These are phyloP conservation scores for Sturnus vulgaris DNA, from an alignment of 2,113 vertebrate genomes.

Conservation along the genomic window DNA sequence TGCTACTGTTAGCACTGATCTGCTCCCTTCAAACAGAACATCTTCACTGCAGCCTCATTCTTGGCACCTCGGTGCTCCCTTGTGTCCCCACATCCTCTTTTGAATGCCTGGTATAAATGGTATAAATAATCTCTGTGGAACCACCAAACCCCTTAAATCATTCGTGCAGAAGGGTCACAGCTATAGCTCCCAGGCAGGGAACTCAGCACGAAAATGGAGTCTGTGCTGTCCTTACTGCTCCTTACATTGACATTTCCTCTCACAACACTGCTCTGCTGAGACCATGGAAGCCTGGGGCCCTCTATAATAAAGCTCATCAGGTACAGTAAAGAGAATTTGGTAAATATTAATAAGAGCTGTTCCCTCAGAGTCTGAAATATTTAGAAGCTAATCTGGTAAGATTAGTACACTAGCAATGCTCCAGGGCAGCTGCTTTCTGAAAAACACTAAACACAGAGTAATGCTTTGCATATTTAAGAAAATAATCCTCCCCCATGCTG, in stretches of 20 bases:
- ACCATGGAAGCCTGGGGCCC: neutral
- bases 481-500: neutral
- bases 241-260: neutral
- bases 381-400: neutral
- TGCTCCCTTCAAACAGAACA: neutral
- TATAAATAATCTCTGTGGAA: neutral
- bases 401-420: neutral
- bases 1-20: neutral
- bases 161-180: neutral
- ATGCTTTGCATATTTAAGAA: neutral
- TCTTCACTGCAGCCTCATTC: neutral
- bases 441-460: neutral
- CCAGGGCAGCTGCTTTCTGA: neutral
- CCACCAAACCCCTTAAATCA: neutral
- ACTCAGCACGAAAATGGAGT: neutral
- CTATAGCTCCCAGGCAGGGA: neutral
- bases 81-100: neutral
- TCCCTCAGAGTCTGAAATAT: constrained; percentile 12
- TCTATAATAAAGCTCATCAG: neutral
- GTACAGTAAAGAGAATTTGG: neutral
- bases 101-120: neutral
- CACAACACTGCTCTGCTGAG: neutral
- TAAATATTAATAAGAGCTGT: neutral
- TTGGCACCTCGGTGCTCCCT: neutral
- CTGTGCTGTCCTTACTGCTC: neutral